phyloP scores from a whole-genome alignment of 2,797 vertebrate species.

The Coregonus suidteri region DNA sequence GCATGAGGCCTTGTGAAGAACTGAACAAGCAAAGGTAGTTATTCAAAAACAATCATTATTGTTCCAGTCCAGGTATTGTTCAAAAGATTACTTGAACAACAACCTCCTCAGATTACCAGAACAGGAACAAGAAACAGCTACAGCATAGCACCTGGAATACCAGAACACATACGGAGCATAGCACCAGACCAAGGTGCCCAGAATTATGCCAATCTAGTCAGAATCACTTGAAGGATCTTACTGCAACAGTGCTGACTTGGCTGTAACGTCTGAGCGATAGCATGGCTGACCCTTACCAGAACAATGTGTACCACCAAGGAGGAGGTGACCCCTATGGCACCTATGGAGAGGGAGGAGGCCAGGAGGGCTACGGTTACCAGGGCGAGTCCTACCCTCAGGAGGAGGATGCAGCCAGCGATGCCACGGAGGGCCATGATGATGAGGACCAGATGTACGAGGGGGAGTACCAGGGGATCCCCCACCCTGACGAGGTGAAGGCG shows the following conservation, averaged over 20 bases:
- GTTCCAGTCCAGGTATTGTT: not conserved
- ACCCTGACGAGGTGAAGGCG: slow-evolving; percentile 87
- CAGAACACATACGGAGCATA: not conserved
- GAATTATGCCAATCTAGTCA: slow-evolving; percentile 49
- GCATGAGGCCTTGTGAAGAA: slow-evolving; percentile 32
- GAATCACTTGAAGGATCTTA: slow-evolving; percentile 10
- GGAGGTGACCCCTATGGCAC: slow-evolving; percentile 67
- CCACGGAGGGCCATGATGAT: slow-evolving; percentile 92
- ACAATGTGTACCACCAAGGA: slow-evolving; percentile 77
- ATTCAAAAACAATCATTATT: not conserved
- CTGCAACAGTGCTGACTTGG: slow-evolving; percentile 3
- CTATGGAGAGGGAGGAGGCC: slow-evolving; percentile 74
- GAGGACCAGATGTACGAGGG: slow-evolving; percentile 97
- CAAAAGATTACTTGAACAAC: slow-evolving; percentile 6
- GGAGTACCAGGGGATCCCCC: slow-evolving; percentile 96
- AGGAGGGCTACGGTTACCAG: slow-evolving; percentile 78
- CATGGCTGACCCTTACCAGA: slow-evolving; percentile 86
- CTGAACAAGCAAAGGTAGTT: slow-evolving; percentile 31
- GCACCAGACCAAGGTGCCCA: slow-evolving; percentile 1
- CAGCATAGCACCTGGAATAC: not conserved
- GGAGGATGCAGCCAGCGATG: slow-evolving; percentile 93
- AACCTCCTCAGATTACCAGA: not conserved
- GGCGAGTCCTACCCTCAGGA: slow-evolving; percentile 82
- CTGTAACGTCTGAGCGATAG: not conserved
- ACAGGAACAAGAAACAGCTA: not conserved